Base-by-base conservation (phyloP, 1,140 invertebrate genomes). In the Hesperophylax magnus region DNA sequence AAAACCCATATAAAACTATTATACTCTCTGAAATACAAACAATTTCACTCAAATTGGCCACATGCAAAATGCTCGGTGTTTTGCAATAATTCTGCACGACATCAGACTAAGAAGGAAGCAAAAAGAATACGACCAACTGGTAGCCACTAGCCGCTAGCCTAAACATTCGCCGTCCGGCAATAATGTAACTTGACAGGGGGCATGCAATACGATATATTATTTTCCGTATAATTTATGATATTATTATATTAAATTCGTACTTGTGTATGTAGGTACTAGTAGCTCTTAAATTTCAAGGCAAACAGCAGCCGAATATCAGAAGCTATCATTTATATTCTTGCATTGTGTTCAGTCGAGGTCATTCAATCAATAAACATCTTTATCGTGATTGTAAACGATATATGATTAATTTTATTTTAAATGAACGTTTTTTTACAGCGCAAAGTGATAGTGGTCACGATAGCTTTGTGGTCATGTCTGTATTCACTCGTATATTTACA, bases 361-460 rank as follows among this genome's bases (percentile, higher is more conserved):
- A 3, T 15, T 47, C n/a, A n/a, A 56, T 56, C 47, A 72, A 72
- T 72, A 72, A 72, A 72, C 69, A 72, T 72, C 39, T 53, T 53
- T 53, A 72, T 72, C 39, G 52, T 54, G 69, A 72, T 72, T 72
- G 69, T 53, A 53, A 72, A 27, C 31, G 63, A 67, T 67, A 67
- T 67, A 39, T 34, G 63, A 34, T 67, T n/a, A 4, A 67, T 67
- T 61, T 22, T 24, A 11, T 61, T 18, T 61, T 24, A 3, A 22
- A 11, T 61, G 18, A 11, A 14, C 24, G 2, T 22, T 24, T 47
- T 47, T 47, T 47, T 1, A 47, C 39, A 47, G 39, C 39, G 6
- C 39, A 8, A 14, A 47, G 39, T 47, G 39, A 11, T 47, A 14
- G 39, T 47, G 14, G 39, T 47, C 39, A 47, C 9, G 39, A 47